Conservation (phyloP, 2,797 vertebrate species). For the Muraenolepis orangiensis region DNA sequence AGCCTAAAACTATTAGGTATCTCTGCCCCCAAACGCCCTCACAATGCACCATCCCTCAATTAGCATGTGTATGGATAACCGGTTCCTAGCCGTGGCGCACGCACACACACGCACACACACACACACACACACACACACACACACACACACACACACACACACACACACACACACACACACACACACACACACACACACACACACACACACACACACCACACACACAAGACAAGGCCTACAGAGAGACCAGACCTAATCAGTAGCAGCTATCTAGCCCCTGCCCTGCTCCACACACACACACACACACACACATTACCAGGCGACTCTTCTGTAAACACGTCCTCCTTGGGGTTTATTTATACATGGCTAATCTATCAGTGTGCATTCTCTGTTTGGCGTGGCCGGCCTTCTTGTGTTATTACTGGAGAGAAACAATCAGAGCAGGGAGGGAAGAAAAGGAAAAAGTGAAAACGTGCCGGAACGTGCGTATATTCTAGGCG, state of each 20-base stretch:
- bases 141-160: slow-evolving; percentile 12
- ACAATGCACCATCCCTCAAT: not conserved
- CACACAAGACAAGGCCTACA: slow-evolving; percentile 36
- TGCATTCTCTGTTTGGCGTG: slow-evolving; percentile 70
- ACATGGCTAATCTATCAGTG: slow-evolving; percentile 68
- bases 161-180: slow-evolving; percentile 26
- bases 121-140: slow-evolving; percentile 28
- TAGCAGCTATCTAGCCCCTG: not conserved
- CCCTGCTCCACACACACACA: not conserved
- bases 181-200: slow-evolving; percentile 9
- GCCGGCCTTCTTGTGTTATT: slow-evolving; percentile 55
- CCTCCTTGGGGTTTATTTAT: not conserved
- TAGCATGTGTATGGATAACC: not conserved
- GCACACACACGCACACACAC: too few species aligned
- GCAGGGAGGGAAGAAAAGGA: slow-evolving; percentile 71
- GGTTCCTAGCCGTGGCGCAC: not conserved
- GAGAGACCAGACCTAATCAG: slow-evolving; percentile 33
- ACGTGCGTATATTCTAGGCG: slow-evolving; percentile 56
- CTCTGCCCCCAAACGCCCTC: not conserved
- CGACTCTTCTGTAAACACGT: slow-evolving; percentile 6
- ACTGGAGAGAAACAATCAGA: slow-evolving; percentile 78
- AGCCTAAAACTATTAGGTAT: too few species aligned
- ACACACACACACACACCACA: slow-evolving; percentile 28
- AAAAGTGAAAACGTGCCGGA: slow-evolving; percentile 78
- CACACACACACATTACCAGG: not conserved